These are phyloP conservation scores for Drosophila kuntzei DNA, from an alignment of 2,888 invertebrate species.

Conservation along the genomic window DNA sequence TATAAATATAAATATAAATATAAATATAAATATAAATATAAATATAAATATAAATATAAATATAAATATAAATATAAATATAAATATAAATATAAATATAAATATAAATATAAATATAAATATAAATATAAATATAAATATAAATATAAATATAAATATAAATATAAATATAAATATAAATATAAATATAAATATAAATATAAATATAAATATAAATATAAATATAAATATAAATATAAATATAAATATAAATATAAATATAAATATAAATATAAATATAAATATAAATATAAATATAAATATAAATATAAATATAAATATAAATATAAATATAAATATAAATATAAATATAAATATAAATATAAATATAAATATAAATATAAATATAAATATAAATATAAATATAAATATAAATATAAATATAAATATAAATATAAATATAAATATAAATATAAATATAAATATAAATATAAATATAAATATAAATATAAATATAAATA, in stretches of 20 bases:
- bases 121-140: slow-evolving; percentile 2
- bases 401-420: slow-evolving; percentile 2
- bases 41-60: slow-evolving; percentile 2
- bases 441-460: slow-evolving; percentile 2
- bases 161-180: slow-evolving; percentile 2
- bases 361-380: slow-evolving; percentile 2
- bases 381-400: slow-evolving; percentile 2
- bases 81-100: slow-evolving; percentile 2
- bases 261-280: slow-evolving; percentile 1
- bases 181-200: slow-evolving; percentile 2
- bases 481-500: slow-evolving; percentile 2
- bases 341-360: slow-evolving; percentile 1
- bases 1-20: slow-evolving; percentile 2
- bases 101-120: slow-evolving; percentile 2
- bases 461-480: slow-evolving; percentile 1
- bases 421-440: slow-evolving; percentile 2
- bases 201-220: slow-evolving; percentile 2
- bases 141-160: slow-evolving; percentile 2
- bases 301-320: slow-evolving; percentile 2
- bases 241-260: slow-evolving; percentile 1
- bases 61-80: slow-evolving; percentile 2
- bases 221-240: slow-evolving; percentile 2
- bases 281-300: slow-evolving; percentile 2
- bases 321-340: slow-evolving; percentile 2
- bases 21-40: slow-evolving; percentile 2